A percentile compares a stretch with the other conserved stretches of the same genome.
These are phyloP conservation scores for Aleiodes leptofemur DNA, from an alignment of 2,888 invertebrate genomes.

Conservation along the genomic window DNA sequence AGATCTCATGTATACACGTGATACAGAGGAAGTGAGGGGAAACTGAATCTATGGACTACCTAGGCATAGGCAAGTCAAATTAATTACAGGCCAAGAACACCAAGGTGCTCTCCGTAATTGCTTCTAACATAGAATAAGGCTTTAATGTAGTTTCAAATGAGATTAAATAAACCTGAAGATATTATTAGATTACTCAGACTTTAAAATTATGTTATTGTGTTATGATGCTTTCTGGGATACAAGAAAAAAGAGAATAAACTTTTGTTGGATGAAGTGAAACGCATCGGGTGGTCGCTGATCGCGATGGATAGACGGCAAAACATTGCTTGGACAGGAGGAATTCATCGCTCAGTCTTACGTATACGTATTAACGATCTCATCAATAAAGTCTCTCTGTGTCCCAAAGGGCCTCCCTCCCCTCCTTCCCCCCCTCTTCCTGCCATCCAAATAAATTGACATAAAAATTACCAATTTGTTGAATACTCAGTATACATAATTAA, in stretches of 20 bases:
- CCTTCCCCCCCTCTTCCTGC: too few species aligned
- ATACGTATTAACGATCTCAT: constrained; percentile 74
- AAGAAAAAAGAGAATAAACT: constrained; percentile 17
- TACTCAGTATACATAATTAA: constrained; percentile 42
- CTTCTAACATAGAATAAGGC: constrained; percentile 4
- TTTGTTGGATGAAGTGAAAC: constrained; percentile 58
- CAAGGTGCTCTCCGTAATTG: constrained; percentile 21
- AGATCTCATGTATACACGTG: constrained; percentile 18
- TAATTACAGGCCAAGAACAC: constrained; percentile 15
- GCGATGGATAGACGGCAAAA: constrained; percentile 72
- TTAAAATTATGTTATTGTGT: not conserved
- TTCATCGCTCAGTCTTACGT: constrained; percentile 57
- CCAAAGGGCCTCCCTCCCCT: constrained; percentile 1
- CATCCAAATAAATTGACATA: constrained; percentile 55
- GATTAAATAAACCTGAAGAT: not conserved
- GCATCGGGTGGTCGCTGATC: constrained; percentile 74
- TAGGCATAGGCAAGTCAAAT: constrained; percentile 26
- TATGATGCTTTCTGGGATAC: not conserved
- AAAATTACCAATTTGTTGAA: constrained; percentile 72
- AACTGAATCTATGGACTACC: constrained; percentile 11
- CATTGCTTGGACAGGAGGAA: constrained; percentile 57
- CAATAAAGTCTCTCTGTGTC: constrained; percentile 64
- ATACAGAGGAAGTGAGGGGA: not conserved
- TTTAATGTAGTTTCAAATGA: not conserved
- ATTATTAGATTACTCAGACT: constrained; percentile 1